These are phyloP conservation scores for Apostichopus californicus DNA, from an alignment of 35 echinoderm and acorn worm species.

Conservation along the genomic window DNA sequence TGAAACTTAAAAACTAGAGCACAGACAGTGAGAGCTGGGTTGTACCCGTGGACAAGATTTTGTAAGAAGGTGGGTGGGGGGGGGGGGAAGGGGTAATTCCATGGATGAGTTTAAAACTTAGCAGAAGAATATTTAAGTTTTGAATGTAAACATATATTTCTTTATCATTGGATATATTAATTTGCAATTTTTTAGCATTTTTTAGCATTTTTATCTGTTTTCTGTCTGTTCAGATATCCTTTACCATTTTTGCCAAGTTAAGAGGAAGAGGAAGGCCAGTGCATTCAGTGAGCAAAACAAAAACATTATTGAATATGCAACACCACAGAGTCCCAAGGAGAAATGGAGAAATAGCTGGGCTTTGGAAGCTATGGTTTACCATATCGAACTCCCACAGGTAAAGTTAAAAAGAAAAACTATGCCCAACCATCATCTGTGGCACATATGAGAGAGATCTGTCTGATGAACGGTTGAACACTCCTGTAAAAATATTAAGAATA, in stretches of 20 bases:
- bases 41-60: no score
- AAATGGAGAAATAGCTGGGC: constrained; percentile 56
- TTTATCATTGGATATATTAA: background rate
- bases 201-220: background rate
- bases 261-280: background rate
- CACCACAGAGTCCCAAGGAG: constrained; percentile 46
- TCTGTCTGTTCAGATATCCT: background rate
- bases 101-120: no score
- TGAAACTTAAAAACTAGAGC: no score
- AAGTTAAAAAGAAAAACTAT: background rate
- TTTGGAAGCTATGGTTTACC: constrained; percentile 44
- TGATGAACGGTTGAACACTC: no score
- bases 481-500: no score
- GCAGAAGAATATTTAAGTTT: background rate
- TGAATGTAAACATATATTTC: background rate
- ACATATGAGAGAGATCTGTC: no score
- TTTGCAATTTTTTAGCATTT: background rate
- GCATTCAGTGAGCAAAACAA: constrained; percentile 19
- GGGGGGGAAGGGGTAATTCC: no score
- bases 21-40: no score
- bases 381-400: constrained; percentile 47
- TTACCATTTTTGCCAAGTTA: constrained; percentile 43
- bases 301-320: constrained; percentile 36
- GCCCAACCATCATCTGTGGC: no score
- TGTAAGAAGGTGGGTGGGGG: no score